A percentile compares a stretch with the other conserved stretches of the same genome.
Conservation (phyloP, 2,888 invertebrate species). For the Diabrotica balteata region DNA sequence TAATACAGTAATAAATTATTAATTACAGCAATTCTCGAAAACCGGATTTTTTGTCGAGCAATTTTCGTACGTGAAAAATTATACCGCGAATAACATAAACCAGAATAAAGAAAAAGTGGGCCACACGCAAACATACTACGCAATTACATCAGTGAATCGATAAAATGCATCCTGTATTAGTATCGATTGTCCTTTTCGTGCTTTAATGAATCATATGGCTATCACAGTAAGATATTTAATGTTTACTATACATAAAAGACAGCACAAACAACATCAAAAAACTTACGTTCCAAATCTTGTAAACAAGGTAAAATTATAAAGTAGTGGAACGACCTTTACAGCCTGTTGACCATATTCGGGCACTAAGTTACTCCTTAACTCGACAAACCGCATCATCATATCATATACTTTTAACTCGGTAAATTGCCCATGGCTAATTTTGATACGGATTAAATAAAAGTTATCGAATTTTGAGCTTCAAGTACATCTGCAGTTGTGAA, state of each 20-base stretch:
- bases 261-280: conserved; percentile 16
- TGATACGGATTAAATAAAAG: too few relatives aligned
- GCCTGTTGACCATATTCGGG: conserved; percentile 39
- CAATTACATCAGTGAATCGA: conserved; percentile 3
- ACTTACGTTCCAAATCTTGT: conserved; percentile 25
- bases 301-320: conserved; percentile 30
- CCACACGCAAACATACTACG: conserved; percentile 6
- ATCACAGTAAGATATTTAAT: not conserved
- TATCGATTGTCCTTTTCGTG: conserved; percentile 1
- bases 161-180: conserved; percentile 3
- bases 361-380: conserved; percentile 26
- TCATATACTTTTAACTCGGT: not conserved
- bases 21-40: conserved; percentile 6
- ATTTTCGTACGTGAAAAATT: not conserved
- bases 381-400: conserved; percentile 10
- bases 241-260: conserved; percentile 6
- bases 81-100: not conserved
- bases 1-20: conserved; percentile 5
- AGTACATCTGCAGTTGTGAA: conserved; percentile 35
- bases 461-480: conserved; percentile 10
- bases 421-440: too few relatives aligned
- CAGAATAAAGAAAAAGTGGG: conserved; percentile 1
- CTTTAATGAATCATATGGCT: not conserved
- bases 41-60: not conserved
- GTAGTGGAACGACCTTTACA: conserved; percentile 35